Base-by-base conservation (phyloP, 1,140 invertebrate species). In the Drosophila orena region DNA sequence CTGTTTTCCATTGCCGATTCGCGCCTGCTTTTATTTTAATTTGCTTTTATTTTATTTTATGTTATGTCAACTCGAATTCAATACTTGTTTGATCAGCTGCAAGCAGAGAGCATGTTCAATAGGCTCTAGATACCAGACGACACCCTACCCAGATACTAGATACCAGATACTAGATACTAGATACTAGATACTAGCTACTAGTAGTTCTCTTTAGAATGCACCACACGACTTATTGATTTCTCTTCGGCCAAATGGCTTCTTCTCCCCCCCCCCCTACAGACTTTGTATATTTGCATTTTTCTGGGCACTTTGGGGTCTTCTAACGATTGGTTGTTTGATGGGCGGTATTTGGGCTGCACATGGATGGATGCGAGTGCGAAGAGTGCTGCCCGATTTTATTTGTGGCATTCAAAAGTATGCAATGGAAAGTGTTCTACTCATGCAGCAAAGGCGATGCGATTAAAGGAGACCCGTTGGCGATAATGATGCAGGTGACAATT, bases 391-490 rank as follows among this genome's bases (percentile, higher is more conserved):
- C 37, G 10, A 27, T 22, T 10, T 54, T n/a, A 6, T 6, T 22
- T 20, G 12, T 12, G 27, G 17, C 75, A 70, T 79, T 84, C 50
- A 77, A 88, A 89, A 88, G 83, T 89, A 88, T 88, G 83, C 83
- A 71, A 52, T 34, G 44, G 4, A 55, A 40, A 15, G 35, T 3
- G 35, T 3, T 0, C 3, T 1, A 3, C 15, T 1, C 8, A n/a
- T 10, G 27, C 27, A 30, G 27, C 27, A 8, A 49, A 49, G 27
- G 12, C 14, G 40, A 40, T 46, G 10, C 17, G 37, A 3, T 42
- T 22, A 27, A 20, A n/a, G 24, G 0, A 3, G 35, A 14, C 14
- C 37, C 24, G 4, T 24, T 24, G 4, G 37, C 1, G 50, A 53
- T 43, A 54, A 54, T 40, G 62, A 53, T 50, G 46, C 44, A 58